Evolutionary conservation across 1,140 invertebrate species (phyloP).

Genomic region (Leptopilina clavipes): DNA sequence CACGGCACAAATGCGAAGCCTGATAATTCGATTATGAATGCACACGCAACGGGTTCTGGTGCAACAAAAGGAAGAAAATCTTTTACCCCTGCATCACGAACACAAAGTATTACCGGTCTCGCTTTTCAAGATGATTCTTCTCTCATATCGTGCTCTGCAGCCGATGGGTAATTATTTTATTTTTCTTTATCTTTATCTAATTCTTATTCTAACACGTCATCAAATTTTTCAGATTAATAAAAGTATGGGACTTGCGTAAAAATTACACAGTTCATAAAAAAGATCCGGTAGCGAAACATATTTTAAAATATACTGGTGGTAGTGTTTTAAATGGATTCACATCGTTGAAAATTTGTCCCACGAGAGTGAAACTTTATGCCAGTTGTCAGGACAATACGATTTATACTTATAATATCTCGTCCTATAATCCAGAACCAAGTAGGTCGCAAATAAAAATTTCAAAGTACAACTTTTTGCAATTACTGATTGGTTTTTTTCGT

Average conservation of each 20-base stretch:
- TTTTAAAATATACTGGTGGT: conserved; percentile 82
- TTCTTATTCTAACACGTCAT: no score
- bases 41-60: conserved; percentile 74
- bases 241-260: conserved; percentile 91
- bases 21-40: conserved; percentile 79
- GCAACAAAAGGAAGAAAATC: conserved; percentile 72
- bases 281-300: conserved; percentile 82
- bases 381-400: conserved; percentile 91
- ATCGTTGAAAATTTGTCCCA: conserved; percentile 83
- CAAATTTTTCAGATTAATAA: conserved; percentile 78
- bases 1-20: conserved; percentile 74
- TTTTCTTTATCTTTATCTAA: not conserved
- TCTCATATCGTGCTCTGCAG: conserved; percentile 87
- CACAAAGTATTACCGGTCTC: conserved; percentile 85
- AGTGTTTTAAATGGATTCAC: conserved; percentile 85
- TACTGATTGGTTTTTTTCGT: conserved; percentile 39
- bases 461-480: not conserved
- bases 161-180: conserved; percentile 80
- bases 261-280: conserved; percentile 83
- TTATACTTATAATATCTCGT: conserved; percentile 87
- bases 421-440: conserved; percentile 81
- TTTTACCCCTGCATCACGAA: conserved; percentile 54
- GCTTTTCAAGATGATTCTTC: conserved; percentile 86
- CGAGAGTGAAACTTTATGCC: conserved; percentile 83
- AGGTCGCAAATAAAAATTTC: conserved; percentile 48